phyloP scores from a whole-genome alignment of 2,797 vertebrate species.

The Todus mexicanus region DNA sequence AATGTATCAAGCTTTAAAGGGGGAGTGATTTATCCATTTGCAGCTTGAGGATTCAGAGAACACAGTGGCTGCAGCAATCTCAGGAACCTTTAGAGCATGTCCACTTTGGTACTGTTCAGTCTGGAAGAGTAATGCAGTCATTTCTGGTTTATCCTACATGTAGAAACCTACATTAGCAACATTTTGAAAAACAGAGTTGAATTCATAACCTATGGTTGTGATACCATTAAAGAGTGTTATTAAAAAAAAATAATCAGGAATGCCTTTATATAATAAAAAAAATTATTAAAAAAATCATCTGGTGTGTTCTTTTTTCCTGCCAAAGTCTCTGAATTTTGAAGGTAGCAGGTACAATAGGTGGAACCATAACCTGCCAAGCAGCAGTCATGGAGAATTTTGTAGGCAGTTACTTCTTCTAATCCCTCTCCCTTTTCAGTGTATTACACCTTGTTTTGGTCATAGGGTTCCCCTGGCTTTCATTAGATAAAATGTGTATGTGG shows the following conservation, averaged over 20 bases:
- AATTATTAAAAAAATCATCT: background rate
- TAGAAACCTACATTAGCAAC: background rate
- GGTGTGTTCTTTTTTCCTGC: background rate
- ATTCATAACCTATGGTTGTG: background rate
- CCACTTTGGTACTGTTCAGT: background rate
- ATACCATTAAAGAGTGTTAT: background rate
- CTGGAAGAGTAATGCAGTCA: background rate
- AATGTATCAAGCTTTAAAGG: background rate
- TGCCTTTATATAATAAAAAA: background rate
- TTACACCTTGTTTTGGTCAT: slow-evolving; percentile 12
- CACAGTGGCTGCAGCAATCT: background rate
- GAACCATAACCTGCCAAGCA: background rate
- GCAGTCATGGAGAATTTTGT: slow-evolving; percentile 12
- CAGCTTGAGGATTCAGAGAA: background rate
- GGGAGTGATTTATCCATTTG: background rate
- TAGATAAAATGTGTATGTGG: background rate
- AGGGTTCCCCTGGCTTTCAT: background rate
- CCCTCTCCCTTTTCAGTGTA: background rate
- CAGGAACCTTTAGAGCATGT: background rate
- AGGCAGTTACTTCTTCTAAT: background rate
- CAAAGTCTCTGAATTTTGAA: background rate
- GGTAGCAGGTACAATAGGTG: background rate
- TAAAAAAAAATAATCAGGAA: background rate
- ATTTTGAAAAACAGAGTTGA: background rate
- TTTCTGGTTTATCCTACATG: background rate